phyloP scores from a whole-genome alignment of 2,888 invertebrate species.

The Dryobotodes eremita region DNA sequence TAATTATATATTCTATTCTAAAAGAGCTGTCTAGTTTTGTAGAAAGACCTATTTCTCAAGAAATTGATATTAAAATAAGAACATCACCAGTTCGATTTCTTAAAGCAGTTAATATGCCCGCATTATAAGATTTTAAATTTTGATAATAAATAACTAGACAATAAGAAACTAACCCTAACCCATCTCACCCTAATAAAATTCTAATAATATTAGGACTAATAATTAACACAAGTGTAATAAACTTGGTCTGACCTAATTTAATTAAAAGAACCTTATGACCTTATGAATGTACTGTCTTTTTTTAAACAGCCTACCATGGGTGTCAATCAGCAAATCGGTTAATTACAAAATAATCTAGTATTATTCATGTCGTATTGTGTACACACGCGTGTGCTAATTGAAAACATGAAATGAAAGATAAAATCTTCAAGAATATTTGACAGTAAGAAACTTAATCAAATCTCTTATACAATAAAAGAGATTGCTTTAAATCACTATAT shows the following conservation, averaged over 20 bases:
- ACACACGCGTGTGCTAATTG: background rate
- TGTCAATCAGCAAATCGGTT: too few species aligned
- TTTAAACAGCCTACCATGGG: background rate
- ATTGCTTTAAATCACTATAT: slow-evolving; percentile 9
- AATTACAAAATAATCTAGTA: background rate
- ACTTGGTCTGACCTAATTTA: background rate
- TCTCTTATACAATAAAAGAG: background rate
- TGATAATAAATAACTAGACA: slow-evolving; percentile 94
- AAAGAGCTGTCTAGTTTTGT: background rate
- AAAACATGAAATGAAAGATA: background rate
- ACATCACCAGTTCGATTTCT: slow-evolving; percentile 94
- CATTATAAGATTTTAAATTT: slow-evolving; percentile 92
- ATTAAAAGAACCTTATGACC: background rate
- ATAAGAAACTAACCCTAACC: slow-evolving; percentile 93
- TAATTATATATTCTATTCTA: background rate
- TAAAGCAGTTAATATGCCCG: slow-evolving; percentile 93
- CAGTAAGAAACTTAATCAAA: background rate
- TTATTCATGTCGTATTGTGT: background rate
- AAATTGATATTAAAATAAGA: slow-evolving; percentile 91
- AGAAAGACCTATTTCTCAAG: slow-evolving; percentile 72
- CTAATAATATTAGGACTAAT: slow-evolving; percentile 93
- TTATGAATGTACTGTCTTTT: background rate
- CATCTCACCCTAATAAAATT: slow-evolving; percentile 94
- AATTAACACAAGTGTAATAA: slow-evolving; percentile 83
- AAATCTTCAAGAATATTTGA: background rate